Percentiles rank a stretch among this genome's conserved stretches.
These are phyloP conservation scores for Ondatra zibethicus DNA, from an alignment of 2,113 vertebrate genomes.

Conservation along the genomic window DNA sequence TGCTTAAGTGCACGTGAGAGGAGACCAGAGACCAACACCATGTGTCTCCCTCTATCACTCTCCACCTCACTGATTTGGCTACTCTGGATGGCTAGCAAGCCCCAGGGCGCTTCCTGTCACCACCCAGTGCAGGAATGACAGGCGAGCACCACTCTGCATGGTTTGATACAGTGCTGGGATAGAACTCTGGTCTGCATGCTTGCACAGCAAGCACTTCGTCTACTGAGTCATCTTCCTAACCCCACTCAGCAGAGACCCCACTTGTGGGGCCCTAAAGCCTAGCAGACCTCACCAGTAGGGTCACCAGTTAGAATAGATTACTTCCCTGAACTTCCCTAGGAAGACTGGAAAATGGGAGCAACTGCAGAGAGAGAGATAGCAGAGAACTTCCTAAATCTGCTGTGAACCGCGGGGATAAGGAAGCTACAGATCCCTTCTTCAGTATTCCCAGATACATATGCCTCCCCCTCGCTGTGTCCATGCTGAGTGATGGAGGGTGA, in stretches of 20 bases:
- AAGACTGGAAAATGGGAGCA: not conserved
- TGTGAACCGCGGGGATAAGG: conserved; percentile 36
- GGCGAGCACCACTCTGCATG: not conserved
- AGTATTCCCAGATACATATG: not conserved
- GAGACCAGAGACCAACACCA: not conserved
- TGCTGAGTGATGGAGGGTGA: not conserved
- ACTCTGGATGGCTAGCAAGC: not conserved
- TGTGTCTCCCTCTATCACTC: not conserved
- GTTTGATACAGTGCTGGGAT: not conserved
- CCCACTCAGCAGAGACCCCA: not conserved
- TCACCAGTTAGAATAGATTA: not conserved
- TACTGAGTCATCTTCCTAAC: not conserved
- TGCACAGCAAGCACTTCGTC: not conserved
- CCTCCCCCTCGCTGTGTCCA: not conserved
- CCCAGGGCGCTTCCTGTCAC: not conserved
- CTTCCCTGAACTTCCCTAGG: not conserved
- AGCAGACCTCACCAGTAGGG: not conserved
- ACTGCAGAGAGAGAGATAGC: conserved; percentile 26
- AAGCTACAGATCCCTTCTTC: conserved; percentile 45
- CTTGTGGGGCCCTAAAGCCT: not conserved
- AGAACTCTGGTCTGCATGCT: not conserved
- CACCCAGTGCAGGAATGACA: not conserved
- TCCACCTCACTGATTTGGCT: not conserved
- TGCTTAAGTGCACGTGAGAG: not conserved
- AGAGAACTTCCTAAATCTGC: conserved; percentile 57